Conservation (phyloP, 2,113 vertebrate genomes). For the Muscicapa adusta region DNA sequence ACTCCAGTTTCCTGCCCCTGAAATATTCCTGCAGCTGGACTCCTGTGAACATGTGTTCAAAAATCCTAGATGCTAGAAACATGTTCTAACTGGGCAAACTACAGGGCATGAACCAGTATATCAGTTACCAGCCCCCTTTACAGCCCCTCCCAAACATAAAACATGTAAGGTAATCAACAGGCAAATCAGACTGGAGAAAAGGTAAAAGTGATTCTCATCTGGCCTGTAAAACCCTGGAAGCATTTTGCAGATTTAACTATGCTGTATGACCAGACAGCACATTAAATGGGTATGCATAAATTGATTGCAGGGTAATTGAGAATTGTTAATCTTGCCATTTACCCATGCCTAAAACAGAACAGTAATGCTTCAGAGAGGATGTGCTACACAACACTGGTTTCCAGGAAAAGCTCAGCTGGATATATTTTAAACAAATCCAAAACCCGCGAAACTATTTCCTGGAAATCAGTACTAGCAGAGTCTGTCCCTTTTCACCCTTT, state of each 20-base stretch:
- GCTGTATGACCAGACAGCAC: neutral
- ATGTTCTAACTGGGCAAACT: neutral
- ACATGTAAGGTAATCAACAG: neutral
- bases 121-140: neutral
- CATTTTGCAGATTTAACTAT: neutral
- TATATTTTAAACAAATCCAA: constrained; percentile 29
- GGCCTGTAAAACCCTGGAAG: neutral
- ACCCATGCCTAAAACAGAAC: neutral
- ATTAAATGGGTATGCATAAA: neutral
- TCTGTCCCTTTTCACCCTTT: neutral
- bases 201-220: neutral
- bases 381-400: constrained; percentile 5
- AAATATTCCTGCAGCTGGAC: neutral
- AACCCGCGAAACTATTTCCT: neutral
- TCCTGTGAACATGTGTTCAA: neutral
- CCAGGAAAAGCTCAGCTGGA: constrained; percentile 21
- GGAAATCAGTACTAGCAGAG: constrained; percentile 3
- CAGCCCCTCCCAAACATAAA: neutral
- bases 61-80: neutral
- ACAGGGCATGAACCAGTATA: neutral
- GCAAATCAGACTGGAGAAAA: neutral
- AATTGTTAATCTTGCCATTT: neutral
- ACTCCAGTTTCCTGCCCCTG: neutral
- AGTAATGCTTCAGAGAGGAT: neutral
- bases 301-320: neutral